These are phyloP conservation scores for Camponotus fellah DNA, from an alignment of 2,888 invertebrate genomes.

Conservation along the genomic window DNA sequence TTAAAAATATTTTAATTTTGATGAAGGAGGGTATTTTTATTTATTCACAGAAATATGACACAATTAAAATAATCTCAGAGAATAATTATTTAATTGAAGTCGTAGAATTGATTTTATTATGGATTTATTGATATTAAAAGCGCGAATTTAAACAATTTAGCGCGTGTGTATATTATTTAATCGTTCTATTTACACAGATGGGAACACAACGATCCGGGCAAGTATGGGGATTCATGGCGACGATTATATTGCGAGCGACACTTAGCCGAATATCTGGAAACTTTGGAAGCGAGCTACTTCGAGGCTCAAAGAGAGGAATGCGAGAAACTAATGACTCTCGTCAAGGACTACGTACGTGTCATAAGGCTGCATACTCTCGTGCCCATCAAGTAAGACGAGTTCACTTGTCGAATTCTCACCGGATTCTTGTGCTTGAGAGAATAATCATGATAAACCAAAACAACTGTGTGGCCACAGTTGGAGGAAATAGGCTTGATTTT, in stretches of 20 bases:
- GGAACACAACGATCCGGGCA: constrained; percentile 75
- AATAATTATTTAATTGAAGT: no score
- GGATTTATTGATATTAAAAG: not conserved
- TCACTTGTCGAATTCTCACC: not conserved
- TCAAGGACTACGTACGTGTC: constrained; percentile 72
- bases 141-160: not conserved
- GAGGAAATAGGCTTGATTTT: not conserved
- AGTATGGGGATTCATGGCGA: constrained; percentile 82
- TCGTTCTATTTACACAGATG: constrained; percentile 71
- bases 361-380: constrained; percentile 77
- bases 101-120: no score
- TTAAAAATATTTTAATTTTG: not conserved
- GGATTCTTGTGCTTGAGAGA: not conserved
- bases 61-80: not conserved
- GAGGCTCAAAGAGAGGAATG: constrained; percentile 74
- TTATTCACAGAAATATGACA: not conserved
- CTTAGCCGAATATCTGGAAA: constrained; percentile 82
- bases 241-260: constrained; percentile 83
- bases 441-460: not conserved
- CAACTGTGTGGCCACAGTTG: not conserved
- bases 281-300: constrained; percentile 76
- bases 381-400: constrained; percentile 76
- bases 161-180: not conserved
- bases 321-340: constrained; percentile 72
- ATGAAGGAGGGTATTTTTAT: not conserved